phyloP scores from a whole-genome alignment of 2,888 invertebrate species.

The Conus canariensis region DNA sequence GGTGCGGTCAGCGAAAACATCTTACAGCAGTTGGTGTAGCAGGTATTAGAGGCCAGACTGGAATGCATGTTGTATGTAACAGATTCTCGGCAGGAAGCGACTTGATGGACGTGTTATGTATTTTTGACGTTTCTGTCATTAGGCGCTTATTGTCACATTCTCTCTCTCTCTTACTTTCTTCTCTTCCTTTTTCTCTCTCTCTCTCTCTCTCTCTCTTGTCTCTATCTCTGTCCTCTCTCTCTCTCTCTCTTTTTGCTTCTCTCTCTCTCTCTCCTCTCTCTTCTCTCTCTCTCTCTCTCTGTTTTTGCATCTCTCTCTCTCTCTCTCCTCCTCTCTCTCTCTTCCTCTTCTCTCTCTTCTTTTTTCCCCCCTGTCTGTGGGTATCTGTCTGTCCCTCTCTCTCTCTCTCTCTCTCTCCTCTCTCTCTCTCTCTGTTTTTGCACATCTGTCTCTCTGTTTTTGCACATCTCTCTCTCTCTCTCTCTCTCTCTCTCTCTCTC shows the following conservation, averaged over 20 bases:
- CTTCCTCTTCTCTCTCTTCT: fast-evolving
- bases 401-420: neutral
- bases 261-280: neutral
- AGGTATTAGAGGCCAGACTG: too few species aligned
- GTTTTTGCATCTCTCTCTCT: neutral
- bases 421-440: neutral
- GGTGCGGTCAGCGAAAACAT: too few species aligned
- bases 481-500: neutral
- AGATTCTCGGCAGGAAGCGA: too few species aligned
- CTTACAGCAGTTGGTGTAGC: too few species aligned
- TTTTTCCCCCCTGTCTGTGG: neutral
- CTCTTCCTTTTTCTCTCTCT: neutral
- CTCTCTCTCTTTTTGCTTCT: slow-evolving; percentile 1
- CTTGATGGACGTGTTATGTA: too few species aligned
- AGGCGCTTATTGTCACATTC: too few species aligned
- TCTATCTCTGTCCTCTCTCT: neutral
- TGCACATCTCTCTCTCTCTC: too few species aligned
- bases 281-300: slow-evolving; percentile 33
- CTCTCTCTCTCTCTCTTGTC: neutral
- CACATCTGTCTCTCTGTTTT: neutral
- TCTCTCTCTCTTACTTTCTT: neutral
- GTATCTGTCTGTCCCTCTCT: neutral
- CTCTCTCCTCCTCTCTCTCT: neutral
- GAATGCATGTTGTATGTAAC: too few species aligned
- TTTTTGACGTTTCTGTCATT: too few species aligned